Evolutionary conservation across 2,113 vertebrate species (phyloP).

Genomic region (Lanius ludovicianus): DNA sequence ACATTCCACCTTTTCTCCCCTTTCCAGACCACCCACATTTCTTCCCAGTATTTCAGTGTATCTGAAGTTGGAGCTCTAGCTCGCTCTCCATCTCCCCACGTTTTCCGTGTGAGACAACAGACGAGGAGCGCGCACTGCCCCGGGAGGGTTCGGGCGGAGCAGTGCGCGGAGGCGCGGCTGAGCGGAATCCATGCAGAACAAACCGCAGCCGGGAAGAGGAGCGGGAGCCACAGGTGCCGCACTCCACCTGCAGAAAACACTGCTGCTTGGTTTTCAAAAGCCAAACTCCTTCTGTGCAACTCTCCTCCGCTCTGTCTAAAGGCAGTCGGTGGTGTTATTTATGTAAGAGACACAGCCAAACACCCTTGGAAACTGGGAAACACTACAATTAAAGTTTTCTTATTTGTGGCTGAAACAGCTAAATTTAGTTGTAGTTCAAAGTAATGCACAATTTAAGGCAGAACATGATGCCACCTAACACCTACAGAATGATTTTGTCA

Average conservation of each 20-base stretch:
- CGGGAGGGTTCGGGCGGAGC: accelerated
- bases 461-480: background rate
- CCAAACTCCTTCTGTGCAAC: background rate
- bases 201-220: accelerated
- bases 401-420: background rate
- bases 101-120: background rate
- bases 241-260: accelerated
- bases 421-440: background rate
- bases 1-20: background rate
- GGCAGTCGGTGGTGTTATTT: accelerated
- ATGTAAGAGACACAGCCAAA: background rate
- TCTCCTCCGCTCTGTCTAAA: background rate
- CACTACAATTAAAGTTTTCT: background rate
- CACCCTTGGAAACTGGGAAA: background rate
- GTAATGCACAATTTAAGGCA: background rate
- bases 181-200: accelerated
- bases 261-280: background rate
- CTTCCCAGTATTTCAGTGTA: background rate
- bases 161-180: accelerated
- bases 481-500: background rate
- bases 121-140: accelerated
- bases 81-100: background rate
- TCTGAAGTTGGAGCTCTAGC: background rate
- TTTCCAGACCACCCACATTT: background rate
- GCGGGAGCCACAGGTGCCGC: accelerated